Evolutionary conservation across 1,140 invertebrate genomes (phyloP), one percentile per base, ranked within the genome.

Genomic region (Eumeta japonica): DNA sequence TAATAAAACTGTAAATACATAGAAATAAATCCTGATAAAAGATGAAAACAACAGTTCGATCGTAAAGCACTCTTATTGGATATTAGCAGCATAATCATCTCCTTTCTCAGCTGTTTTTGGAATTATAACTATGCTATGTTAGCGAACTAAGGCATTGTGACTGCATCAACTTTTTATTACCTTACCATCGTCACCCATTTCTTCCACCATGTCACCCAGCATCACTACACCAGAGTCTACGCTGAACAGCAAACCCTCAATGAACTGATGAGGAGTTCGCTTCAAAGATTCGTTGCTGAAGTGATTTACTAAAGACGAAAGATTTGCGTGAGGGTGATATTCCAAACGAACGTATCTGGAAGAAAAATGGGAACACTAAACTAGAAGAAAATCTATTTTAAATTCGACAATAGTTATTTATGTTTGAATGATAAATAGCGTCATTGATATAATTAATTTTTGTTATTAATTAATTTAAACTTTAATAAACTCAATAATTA

Each of bases 211-310:
- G 37, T 82, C 81, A 20, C 82, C 88, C 1, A 79, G 82, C 88
- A 92, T 92, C 10, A 92, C 62, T 1, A 92, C 88, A 15, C 82
- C 86, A 38, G 76, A 62, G 18, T 87, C 68, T 37, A 79, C 68
- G 27, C 66, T 79, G 55, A 79, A 92, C 39, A 86, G 71, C 9
- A 92, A 57, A 3, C 81, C 84, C 62, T 92, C 90, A 1, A 92
- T 84, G 70, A 91, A 92, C 43, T 89, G 79, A 55, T 88, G 85
- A 1, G 77, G 75, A 0, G 72, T 43, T 28, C 68, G 52, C 32
- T 79, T 77, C 13, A 62, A 44, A 2, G 78, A 75, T 46, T 82
- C 78, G 41, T 78, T 55, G 33, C 62, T 54, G 55, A 85, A 83
- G 10, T 73, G 55, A 19, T 74, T 49, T 0, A 74, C 49, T 3